phyloP scores from a whole-genome alignment of 2,888 invertebrate species.

The Dioctria rufipes region DNA sequence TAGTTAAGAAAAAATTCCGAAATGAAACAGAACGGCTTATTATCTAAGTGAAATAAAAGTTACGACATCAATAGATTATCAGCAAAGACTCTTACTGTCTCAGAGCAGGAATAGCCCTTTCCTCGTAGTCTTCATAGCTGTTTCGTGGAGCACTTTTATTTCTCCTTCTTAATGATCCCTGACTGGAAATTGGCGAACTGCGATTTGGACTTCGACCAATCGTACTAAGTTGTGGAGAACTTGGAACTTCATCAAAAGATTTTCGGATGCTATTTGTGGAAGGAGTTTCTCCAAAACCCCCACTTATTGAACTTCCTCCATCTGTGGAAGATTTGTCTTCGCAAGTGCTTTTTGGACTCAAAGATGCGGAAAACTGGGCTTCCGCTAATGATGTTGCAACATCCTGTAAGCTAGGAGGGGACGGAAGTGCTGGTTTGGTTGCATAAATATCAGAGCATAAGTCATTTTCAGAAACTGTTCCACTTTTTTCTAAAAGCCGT shows the following conservation, averaged over 20 bases:
- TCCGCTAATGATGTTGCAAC: constrained; percentile 69
- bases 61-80: constrained; percentile 18
- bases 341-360: constrained; percentile 65
- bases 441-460: constrained; percentile 68
- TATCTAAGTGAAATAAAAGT: constrained; percentile 30
- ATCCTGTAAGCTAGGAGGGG: constrained; percentile 70
- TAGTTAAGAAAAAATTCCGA: constrained; percentile 53
- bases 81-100: constrained; percentile 79
- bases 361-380: constrained; percentile 64
- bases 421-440: constrained; percentile 68
- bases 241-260: constrained; percentile 69
- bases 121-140: constrained; percentile 90
- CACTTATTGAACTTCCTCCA: constrained; percentile 63
- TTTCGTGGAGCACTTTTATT: constrained; percentile 79
- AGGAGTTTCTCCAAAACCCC: constrained; percentile 42
- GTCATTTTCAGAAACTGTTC: constrained; percentile 70
- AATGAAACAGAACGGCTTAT: constrained; percentile 40
- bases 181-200: constrained; percentile 74
- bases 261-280: constrained; percentile 62
- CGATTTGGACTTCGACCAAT: constrained; percentile 68
- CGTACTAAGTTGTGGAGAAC: constrained; percentile 66
- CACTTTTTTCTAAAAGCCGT: constrained; percentile 84
- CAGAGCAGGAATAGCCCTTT: constrained; percentile 85
- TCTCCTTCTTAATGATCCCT: constrained; percentile 76
- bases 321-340: constrained; percentile 68